Evolutionary conservation across 2,113 vertebrate genomes (phyloP).

Genomic region (Antidorcas marsupialis): DNA sequence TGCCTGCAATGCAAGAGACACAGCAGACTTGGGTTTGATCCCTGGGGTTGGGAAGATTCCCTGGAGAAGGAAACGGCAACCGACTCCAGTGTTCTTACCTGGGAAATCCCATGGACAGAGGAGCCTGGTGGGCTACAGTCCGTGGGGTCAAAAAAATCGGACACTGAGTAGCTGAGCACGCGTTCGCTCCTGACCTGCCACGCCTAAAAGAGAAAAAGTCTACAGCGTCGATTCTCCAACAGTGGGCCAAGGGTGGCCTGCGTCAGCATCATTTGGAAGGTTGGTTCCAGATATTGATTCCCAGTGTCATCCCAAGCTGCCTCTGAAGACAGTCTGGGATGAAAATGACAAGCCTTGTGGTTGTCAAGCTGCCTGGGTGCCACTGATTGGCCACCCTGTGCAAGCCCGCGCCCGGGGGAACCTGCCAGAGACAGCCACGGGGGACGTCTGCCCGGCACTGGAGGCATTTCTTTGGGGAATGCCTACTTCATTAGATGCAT

Average conservation of each 20-base stretch:
- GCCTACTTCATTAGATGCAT: not conserved
- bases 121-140: not conserved
- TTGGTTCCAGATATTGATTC: not conserved
- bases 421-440: no score
- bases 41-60: not conserved
- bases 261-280: not conserved
- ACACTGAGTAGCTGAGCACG: not conserved
- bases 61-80: not conserved
- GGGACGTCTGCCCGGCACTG: not conserved
- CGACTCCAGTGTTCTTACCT: not conserved
- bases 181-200: not conserved
- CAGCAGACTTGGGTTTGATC: not conserved
- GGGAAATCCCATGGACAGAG: not conserved
- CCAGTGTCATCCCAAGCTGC: not conserved
- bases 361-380: not conserved
- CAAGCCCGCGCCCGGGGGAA: not conserved
- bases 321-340: not conserved
- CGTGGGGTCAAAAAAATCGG: accelerated
- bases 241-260: not conserved
- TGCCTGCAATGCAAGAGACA: not conserved
- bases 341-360: not conserved
- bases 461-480: not conserved
- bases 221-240: not conserved
- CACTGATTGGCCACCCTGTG: not conserved
- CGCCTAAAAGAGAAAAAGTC: not conserved